Evolutionary conservation across 2,113 vertebrate species (phyloP).

Genomic region (Elaphurus davidianus): DNA sequence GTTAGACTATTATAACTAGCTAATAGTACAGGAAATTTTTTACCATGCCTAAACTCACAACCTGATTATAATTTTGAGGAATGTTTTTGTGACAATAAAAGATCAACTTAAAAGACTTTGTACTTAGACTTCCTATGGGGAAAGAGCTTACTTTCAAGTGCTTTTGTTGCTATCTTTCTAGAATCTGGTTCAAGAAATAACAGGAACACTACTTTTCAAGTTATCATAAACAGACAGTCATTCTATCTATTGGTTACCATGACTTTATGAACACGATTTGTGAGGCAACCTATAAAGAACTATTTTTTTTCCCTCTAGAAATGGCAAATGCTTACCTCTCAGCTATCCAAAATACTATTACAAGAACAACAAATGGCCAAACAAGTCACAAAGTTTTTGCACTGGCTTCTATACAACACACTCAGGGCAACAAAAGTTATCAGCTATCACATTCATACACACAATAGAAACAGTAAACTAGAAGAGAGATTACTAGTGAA

Average conservation of each 20-base stretch:
- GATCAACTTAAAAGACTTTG: background rate
- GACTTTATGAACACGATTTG: background rate
- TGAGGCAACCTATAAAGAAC: background rate
- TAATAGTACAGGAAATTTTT: background rate
- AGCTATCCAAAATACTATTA: background rate
- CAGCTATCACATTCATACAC: background rate
- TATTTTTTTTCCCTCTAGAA: background rate
- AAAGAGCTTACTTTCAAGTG: conserved; percentile 8
- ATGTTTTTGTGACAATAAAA: background rate
- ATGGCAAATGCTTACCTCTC: background rate
- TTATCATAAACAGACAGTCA: background rate
- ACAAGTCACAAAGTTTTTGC: background rate
- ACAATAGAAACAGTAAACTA: background rate
- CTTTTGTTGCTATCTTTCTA: background rate
- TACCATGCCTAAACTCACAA: background rate
- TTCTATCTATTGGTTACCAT: background rate
- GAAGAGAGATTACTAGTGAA: background rate
- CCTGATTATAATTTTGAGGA: background rate
- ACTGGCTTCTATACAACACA: background rate
- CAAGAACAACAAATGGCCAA: background rate
- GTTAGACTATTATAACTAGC: background rate
- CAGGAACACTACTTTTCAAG: background rate
- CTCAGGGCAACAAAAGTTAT: background rate
- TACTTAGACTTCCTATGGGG: background rate
- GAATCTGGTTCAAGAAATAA: background rate